Base-by-base conservation (phyloP, 1,140 invertebrate species). In the Drosophila miranda region DNA sequence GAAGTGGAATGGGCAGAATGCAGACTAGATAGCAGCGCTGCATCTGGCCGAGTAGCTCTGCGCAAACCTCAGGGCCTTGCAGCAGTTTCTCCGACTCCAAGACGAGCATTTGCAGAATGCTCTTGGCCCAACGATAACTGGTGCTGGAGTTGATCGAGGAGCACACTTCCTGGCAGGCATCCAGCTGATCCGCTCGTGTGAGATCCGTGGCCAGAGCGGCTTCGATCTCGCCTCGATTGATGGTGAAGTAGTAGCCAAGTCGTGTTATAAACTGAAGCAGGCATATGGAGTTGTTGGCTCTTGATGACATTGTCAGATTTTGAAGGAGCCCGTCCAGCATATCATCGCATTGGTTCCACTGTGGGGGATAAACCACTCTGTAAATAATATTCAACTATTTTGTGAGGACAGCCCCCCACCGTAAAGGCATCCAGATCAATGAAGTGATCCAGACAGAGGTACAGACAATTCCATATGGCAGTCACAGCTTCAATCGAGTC, bases 291-390 rank as follows among this genome's bases (percentile, higher is more conserved):
- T 71, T 54, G 44, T 69, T 26, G 0, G 57, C 60, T 1, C 49
- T 68, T 2, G 83, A 67, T 0, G 67, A n/a, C 43, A 87, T 51
- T 1, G 59, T 59, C 0, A 88, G 71, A 57, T 88, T 88, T 8
- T 69, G 62, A 6, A 83, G 60, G 13, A 87, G 78, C 0, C 82
- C 71, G 0, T 87, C 75, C 2, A 87, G 45, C 82, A 87, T 78
- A 42, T 87, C 82, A 19, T 87, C 82, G 9, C 83, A 83, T 30
- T 88, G 70, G 56, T 78, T 87, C 82, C 82, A 87, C 82, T 87
- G 28, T 8, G 7, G 16, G 4, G 23, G 11, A 1, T 30, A 19
- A 13, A 19, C 13, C 1, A 19, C 19, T 19, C 2, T 16, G 46
- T 0, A 1, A 6, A 30, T 2, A 38, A 38, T 5, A 38, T 30